Base-by-base conservation (phyloP, 2,888 invertebrate species). In the Sminthurides aquaticus region DNA sequence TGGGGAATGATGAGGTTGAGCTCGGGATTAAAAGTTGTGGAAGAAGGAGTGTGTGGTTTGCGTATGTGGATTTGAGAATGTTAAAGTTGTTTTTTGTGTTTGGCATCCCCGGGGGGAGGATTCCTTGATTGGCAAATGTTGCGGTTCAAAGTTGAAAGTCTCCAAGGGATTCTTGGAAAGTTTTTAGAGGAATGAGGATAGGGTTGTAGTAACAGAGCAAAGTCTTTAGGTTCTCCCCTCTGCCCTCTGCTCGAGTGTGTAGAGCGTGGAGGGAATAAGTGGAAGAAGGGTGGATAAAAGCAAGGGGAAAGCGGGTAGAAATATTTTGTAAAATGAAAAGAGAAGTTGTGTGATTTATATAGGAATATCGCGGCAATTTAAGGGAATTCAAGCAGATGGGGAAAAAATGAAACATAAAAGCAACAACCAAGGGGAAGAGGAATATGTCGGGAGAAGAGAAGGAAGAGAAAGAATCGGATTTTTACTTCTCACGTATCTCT, bases 121-220 rank as follows among this genome's bases (percentile, higher is more conserved):
- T 59, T 59, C 43, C 48, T 48, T 59, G 43, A 59, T 59, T 59
- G 59, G 59, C 49, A 59, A 59, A 59, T 59, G 48, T 59, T 59
- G 43, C 15, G 43, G 43, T 34, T 34, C 43, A 34, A 34, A 34
- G 43, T 34, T 34, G 43, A 34, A 15, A 34, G 43, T 34, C 43
- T 34, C 43, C 43, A 34, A 34, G 43, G 43, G 43, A 34, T 34
- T 15, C 15, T 5, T 11, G 43, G 43, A 5, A 34, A 5, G 15
- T 34, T 34, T 15, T 34, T 34, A n/a, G n/a, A n/a, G n/a, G n/a
- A n/a, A n/a, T n/a, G n/a, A n/a, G n/a, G n/a, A n/a, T n/a, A n/a
- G n/a, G n/a, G n/a, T n/a, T n/a, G n/a, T n/a, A n/a, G n/a, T n/a
- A n/a, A n/a, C n/a, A n/a, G n/a, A n/a, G n/a, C n/a, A n/a, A n/a